Percentiles rank a stretch among this genome's conserved stretches.
These are phyloP conservation scores for Thalassoma bifasciatum DNA, from an alignment of 2,113 vertebrate genomes.

Conservation along the genomic window DNA sequence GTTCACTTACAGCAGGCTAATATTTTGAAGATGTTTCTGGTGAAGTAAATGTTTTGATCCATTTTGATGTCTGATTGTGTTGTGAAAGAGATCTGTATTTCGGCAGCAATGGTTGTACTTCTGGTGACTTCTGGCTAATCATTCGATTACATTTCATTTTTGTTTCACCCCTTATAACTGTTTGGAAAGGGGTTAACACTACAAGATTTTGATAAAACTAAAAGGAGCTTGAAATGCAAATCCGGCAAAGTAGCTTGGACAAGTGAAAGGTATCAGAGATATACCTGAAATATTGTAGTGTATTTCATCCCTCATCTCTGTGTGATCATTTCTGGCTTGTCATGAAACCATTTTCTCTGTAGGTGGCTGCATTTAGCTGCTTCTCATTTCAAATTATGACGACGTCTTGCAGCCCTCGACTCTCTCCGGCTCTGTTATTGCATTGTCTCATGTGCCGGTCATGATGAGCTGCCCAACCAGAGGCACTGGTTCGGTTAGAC, in stretches of 20 bases:
- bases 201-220: conserved; percentile 55
- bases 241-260: background rate
- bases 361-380: conserved; percentile 32
- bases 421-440: conserved; percentile 57
- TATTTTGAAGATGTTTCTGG: background rate
- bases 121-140: conserved; percentile 25
- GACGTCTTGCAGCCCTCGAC: conserved; percentile 1
- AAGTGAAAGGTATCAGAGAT: conserved; percentile 13
- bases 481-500: conserved; percentile 9
- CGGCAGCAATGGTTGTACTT: conserved; percentile 1
- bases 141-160: conserved; percentile 42
- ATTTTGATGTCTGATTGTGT: background rate
- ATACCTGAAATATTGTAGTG: conserved; percentile 59
- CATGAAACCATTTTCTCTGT: conserved; percentile 9
- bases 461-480: conserved; percentile 13
- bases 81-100: conserved; percentile 11
- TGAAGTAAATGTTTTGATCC: conserved; percentile 39
- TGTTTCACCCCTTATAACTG: conserved; percentile 14
- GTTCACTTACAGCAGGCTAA: background rate
- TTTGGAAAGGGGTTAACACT: conserved; percentile 41
- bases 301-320: conserved; percentile 36
- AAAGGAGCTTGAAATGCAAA: conserved; percentile 3
- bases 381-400: conserved; percentile 29
- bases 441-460: conserved; percentile 45
- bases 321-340: conserved; percentile 16